Percentiles rank a stretch among this genome's conserved stretches.
Evolutionary conservation across 2,888 invertebrate genomes (phyloP).

Genomic region (Drosophila rellima): DNA sequence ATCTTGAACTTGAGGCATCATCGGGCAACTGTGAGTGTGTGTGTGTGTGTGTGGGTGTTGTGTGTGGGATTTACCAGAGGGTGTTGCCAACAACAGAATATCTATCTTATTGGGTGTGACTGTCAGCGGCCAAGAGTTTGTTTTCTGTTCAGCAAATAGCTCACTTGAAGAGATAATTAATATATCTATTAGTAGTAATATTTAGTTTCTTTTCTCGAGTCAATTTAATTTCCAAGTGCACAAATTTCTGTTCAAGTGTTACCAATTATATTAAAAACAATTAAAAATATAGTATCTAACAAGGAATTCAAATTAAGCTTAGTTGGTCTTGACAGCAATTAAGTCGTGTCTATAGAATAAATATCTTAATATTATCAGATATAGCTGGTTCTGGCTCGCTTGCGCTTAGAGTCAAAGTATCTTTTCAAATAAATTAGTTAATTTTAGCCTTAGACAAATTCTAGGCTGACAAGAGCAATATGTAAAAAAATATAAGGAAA

Average conservation of each 20-base stretch:
- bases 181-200: neutral
- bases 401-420: neutral
- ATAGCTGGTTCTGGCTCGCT: neutral
- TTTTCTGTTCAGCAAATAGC: neutral
- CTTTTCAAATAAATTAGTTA: neutral
- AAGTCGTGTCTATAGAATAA: neutral
- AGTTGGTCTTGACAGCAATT: neutral
- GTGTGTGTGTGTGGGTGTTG: conserved; percentile 11
- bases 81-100: conserved; percentile 32
- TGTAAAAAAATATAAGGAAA: too few relatives aligned
- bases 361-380: neutral
- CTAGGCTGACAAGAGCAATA: neutral
- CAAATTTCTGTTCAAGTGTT: conserved; percentile 14
- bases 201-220: neutral
- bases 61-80: conserved; percentile 19
- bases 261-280: conserved; percentile 13
- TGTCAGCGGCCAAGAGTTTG: neutral
- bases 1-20: conserved; percentile 76
- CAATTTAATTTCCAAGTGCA: neutral
- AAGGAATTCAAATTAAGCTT: conserved; percentile 11
- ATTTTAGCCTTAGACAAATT: neutral
- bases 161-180: neutral
- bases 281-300: conserved; percentile 10
- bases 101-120: conserved; percentile 20
- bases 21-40: conserved; percentile 38